Conservation (phyloP, 1,140 invertebrate genomes). For the Trichonephila clavipes region DNA sequence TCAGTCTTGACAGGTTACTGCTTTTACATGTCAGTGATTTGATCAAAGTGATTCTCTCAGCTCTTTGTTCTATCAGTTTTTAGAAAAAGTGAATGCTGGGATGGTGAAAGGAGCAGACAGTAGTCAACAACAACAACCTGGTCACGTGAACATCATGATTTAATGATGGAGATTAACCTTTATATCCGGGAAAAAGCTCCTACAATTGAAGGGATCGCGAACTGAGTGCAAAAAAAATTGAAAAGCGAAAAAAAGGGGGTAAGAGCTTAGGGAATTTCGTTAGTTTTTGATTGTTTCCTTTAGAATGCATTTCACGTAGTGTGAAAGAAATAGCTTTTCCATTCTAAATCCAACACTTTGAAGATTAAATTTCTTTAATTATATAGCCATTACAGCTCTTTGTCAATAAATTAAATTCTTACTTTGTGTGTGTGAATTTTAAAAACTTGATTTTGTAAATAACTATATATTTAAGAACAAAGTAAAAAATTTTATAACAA, state of each 20-base stretch:
- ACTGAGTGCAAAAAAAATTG: background rate
- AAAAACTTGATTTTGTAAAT: too few species aligned
- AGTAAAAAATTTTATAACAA: too few species aligned
- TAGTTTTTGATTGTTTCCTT: too few species aligned
- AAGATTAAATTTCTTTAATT: too few species aligned
- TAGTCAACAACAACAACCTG: constrained; percentile 5
- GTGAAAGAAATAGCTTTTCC: too few species aligned
- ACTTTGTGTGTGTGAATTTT: too few species aligned
- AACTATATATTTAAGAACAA: too few species aligned
- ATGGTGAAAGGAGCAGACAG: background rate
- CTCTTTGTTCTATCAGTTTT: background rate
- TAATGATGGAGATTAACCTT: constrained; percentile 45
- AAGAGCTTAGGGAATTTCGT: too few species aligned
- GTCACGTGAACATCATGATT: constrained; percentile 38
- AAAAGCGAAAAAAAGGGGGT: background rate
- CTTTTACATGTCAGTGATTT: background rate
- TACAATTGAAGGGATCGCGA: constrained; percentile 16
- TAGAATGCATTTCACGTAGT: too few species aligned
- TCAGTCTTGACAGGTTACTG: background rate
- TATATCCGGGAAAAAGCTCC: constrained; percentile 43
- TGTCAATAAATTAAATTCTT: too few species aligned
- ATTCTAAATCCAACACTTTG: too few species aligned
- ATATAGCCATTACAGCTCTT: too few species aligned
- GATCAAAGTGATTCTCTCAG: background rate
- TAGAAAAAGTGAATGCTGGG: background rate